Conservation (phyloP, 2,888 invertebrate species). For the Tuberolachnus salignus region DNA sequence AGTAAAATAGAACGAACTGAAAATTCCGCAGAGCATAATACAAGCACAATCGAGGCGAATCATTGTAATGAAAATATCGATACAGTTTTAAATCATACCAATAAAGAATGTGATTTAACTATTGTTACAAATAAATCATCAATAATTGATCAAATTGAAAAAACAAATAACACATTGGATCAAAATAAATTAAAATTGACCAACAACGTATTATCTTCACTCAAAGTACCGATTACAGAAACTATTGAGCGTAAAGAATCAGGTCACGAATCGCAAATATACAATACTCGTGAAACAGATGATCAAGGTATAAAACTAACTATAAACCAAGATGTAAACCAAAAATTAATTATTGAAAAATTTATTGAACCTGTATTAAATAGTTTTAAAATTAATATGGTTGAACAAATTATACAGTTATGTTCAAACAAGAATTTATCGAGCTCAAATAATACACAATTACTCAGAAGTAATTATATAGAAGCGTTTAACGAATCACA, state of each 20-base stretch:
- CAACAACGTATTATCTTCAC: neutral
- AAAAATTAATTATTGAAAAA: constrained; percentile 25
- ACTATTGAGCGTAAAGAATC: neutral
- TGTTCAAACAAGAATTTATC: neutral
- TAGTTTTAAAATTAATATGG: constrained; percentile 27
- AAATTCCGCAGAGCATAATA: neutral
- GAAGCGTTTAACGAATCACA: neutral
- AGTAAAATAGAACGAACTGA: neutral
- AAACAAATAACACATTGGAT: neutral
- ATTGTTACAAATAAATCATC: neutral
- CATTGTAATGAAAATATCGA: neutral
- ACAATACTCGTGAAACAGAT: neutral
- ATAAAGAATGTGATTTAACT: neutral
- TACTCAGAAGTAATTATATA: neutral
- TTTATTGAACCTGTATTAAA: constrained; percentile 8
- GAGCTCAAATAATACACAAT: neutral
- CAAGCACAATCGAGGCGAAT: neutral
- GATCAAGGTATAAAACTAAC: neutral
- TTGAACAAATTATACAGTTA: constrained; percentile 10
- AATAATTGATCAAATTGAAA: neutral
- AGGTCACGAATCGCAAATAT: neutral
- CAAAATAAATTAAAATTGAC: neutral
- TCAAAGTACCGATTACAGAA: too few species aligned
- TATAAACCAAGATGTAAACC: neutral
- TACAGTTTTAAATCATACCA: too few species aligned